phyloP scores from a whole-genome alignment of 2,797 vertebrate species.

The Naso thynnoides region DNA sequence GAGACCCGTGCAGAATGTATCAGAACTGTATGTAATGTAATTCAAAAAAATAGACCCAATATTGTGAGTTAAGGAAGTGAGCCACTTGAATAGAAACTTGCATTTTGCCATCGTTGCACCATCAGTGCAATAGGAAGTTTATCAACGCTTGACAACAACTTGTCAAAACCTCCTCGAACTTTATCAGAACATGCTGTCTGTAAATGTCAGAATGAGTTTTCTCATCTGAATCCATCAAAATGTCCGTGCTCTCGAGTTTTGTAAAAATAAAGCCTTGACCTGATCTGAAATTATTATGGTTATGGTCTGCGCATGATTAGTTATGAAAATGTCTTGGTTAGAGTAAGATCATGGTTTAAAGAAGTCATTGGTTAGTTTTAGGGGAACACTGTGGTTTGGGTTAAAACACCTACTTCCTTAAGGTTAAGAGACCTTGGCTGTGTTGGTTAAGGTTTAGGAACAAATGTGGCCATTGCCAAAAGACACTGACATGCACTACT shows the following conservation, averaged over 20 bases:
- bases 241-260: background rate
- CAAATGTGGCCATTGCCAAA: background rate
- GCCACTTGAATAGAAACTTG: constrained; percentile 5
- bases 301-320: background rate
- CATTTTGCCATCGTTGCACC: background rate
- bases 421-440: background rate
- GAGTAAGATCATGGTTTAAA: constrained; percentile 21
- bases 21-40: background rate
- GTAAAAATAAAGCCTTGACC: background rate
- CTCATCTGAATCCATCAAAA: no score
- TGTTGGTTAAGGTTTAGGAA: constrained; percentile 17
- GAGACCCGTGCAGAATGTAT: background rate
- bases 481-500: background rate
- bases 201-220: no score
- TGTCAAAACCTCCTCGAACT: no score
- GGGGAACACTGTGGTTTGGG: constrained; percentile 32
- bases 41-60: background rate
- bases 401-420: constrained; percentile 37
- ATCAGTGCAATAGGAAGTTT: background rate
- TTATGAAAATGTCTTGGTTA: background rate
- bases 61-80: constrained; percentile 1
- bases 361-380: background rate
- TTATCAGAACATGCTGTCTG: no score
- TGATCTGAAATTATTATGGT: background rate
- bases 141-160: no score